Conservation (phyloP, 2,797 vertebrate species). For the Protonibea diacanthus region DNA sequence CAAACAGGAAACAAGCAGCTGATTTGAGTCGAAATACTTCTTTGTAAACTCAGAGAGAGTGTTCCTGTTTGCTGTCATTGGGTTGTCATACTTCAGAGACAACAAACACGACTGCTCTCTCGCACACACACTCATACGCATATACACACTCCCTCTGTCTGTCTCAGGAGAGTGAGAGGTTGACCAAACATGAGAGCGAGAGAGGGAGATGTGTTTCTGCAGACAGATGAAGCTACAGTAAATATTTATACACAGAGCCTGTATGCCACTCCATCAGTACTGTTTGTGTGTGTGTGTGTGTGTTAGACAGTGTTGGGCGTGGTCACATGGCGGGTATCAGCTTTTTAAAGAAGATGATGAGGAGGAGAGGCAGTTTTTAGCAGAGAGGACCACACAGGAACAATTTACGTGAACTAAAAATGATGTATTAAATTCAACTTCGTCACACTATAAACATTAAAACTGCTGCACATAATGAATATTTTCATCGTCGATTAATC, state of each 20-base stretch:
- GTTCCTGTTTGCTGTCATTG: conserved; percentile 27
- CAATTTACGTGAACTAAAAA: too few relatives aligned
- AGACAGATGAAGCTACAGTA: conserved; percentile 64
- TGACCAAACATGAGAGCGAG: conserved; percentile 31
- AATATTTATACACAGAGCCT: conserved; percentile 76
- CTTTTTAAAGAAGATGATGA: not conserved
- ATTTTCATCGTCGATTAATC: not conserved
- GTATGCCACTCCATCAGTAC: conserved; percentile 9
- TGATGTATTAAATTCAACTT: too few relatives aligned
- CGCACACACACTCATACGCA: conserved; percentile 16
- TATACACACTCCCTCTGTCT: not conserved
- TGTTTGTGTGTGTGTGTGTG: conserved; percentile 17
- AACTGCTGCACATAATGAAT: too few relatives aligned
- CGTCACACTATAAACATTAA: too few relatives aligned
- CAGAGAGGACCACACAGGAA: too few relatives aligned
- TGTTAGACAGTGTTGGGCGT: conserved; percentile 5
- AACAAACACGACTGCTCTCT: conserved; percentile 12
- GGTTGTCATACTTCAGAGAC: conserved; percentile 29
- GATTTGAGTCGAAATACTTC: not conserved
- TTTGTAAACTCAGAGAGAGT: conserved; percentile 1
- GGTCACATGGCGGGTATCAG: conserved; percentile 3
- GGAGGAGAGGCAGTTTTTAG: not conserved
- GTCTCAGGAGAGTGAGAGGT: conserved; percentile 25
- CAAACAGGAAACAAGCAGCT: not conserved
- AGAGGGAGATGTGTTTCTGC: conserved; percentile 43